phyloP scores from a whole-genome alignment of 2,113 vertebrate species.

The Ploceus nigricollis region DNA sequence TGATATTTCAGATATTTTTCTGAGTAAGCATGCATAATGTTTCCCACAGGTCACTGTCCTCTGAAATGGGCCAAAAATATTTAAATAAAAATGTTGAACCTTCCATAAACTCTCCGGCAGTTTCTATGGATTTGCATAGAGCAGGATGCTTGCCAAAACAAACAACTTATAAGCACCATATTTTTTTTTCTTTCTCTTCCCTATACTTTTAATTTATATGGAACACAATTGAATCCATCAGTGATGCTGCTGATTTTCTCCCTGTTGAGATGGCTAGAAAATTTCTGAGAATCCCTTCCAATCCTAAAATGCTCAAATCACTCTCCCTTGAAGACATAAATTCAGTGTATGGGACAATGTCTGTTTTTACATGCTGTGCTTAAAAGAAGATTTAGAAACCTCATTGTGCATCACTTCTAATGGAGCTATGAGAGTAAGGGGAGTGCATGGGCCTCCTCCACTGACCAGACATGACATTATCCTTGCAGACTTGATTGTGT shows the following conservation, averaged over 20 bases:
- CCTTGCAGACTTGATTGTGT: background rate
- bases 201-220: background rate
- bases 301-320: background rate
- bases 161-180: background rate
- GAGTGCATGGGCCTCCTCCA: accelerated
- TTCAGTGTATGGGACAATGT: background rate
- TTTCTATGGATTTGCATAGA: background rate
- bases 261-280: background rate
- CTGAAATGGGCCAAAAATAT: background rate
- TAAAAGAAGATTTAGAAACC: background rate
- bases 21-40: background rate
- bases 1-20: constrained; percentile 22
- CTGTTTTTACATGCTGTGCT: background rate
- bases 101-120: background rate
- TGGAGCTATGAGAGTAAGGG: background rate
- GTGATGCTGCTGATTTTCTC: background rate
- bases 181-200: background rate
- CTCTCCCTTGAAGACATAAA: background rate
- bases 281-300: background rate
- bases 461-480: background rate
- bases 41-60: background rate
- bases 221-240: background rate
- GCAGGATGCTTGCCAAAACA: background rate
- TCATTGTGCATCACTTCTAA: background rate
- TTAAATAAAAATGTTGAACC: background rate